A percentile compares a stretch with the other conserved stretches of the same genome.
Evolutionary conservation across 2,797 vertebrate genomes (phyloP).

Genomic region (Labeo calbasu): DNA sequence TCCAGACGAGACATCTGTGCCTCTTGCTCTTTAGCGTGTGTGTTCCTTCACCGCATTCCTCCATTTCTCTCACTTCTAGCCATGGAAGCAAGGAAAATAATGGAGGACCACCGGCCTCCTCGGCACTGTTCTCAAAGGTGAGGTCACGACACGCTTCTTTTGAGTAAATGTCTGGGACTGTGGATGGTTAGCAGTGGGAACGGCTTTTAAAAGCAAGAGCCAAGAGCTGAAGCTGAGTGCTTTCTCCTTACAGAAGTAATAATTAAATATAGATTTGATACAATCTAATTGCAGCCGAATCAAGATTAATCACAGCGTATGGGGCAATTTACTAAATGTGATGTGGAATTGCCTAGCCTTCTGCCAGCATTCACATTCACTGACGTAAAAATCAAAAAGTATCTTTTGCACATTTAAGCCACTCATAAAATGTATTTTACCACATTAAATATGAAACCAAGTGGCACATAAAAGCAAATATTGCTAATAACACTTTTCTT

Average conservation of each 20-base stretch:
- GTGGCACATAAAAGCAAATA: no score
- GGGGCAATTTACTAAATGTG: constrained; percentile 12
- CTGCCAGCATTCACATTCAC: constrained; percentile 3
- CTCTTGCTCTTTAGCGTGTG: constrained; percentile 49
- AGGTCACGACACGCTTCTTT: constrained; percentile 52
- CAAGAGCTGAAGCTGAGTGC: neutral
- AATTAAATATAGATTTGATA: constrained; percentile 24
- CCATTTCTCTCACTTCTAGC: constrained; percentile 51
- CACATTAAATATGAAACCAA: no score
- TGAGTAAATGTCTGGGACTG: constrained; percentile 35
- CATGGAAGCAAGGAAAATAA: constrained; percentile 53
- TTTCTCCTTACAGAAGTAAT: constrained; percentile 13
- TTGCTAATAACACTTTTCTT: no score
- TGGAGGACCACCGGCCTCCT: constrained; percentile 42
- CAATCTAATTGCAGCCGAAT: constrained; percentile 23
- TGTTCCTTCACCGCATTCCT: constrained; percentile 53
- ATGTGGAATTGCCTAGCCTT: neutral
- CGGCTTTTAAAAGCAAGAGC: constrained; percentile 30
- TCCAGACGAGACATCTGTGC: constrained; percentile 37
- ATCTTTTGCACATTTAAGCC: no score
- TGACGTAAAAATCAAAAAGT: neutral
- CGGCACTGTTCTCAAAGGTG: constrained; percentile 57
- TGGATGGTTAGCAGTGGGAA: constrained; percentile 19
- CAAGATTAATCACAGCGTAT: neutral
- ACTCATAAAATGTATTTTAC: no score